Evolutionary conservation across 2,888 invertebrate genomes (phyloP), one percentile per base, ranked within the genome.

Genomic region (Augochlorella aurata): DNA sequence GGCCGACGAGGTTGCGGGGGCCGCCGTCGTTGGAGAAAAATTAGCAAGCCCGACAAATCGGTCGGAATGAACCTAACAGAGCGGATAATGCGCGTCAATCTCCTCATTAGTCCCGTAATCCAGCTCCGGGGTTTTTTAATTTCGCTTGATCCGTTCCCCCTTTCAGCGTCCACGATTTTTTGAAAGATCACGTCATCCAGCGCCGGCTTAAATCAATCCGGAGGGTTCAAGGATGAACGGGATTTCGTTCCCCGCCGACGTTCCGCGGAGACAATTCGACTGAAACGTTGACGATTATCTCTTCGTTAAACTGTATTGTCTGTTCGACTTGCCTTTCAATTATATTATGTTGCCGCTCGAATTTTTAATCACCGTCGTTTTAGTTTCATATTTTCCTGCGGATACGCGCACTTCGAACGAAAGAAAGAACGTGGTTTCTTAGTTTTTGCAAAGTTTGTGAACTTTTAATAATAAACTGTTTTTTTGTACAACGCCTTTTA

Each of bases 31-130:
- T 74, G 74, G 81, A 81, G 38, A 80, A 70, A 79, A 82, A 84
- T 85, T 79, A 82, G 76, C 75, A 61, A 77, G 76, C 67, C 75
- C 50, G 80, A 82, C 79, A 85, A 86, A 86, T 85, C 81, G 78
- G 18, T 76, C 69, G 79, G 69, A 79, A 83, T 66, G 74, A 76
- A 68, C 38, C 72, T 75, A 77, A 70, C 80, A 68, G 76, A 83
- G 72, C 81, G 77, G 78, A 83, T 83, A 82, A 86, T 81, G 73
- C 82, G 73, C 79, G 83, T 81, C 86, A 76, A 86, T 85, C 79
- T 83, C 18, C 79, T 81, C 83, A 76, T 86, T 85, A 85, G 77
- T 71, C 71, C 77, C 70, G 80, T 82, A 87, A 87, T 85, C 81
- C 81, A 50, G 72, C 76, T 47, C 72, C 45, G 66, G 70, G 77